A percentile compares a stretch with the other conserved stretches of the same genome.
Conservation (phyloP, 2,888 invertebrate genomes). For the Rhingia campestris region DNA sequence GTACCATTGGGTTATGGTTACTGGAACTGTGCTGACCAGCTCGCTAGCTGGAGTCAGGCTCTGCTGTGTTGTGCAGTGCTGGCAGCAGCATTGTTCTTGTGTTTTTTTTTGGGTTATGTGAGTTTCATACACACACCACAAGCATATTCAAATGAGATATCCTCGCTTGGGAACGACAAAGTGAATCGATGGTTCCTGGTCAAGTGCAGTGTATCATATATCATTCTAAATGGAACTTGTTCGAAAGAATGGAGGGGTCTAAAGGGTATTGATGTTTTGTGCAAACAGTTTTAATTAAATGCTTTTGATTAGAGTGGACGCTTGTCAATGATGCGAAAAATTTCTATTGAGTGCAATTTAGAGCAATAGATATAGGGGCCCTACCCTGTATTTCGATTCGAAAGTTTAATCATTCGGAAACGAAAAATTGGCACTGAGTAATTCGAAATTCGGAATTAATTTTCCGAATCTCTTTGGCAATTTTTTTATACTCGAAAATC, state of each 20-base stretch:
- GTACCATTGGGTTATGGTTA: background rate
- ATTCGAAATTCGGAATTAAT: no score
- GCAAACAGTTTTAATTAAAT: no score
- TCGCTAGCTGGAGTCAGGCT: background rate
- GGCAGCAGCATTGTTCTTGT: background rate
- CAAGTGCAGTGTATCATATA: conserved; percentile 8
- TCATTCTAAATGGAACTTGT: conserved; percentile 21
- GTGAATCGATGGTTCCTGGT: background rate
- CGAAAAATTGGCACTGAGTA: no score
- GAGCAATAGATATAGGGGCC: no score
- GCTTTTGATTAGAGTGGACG: no score
- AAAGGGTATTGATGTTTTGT: background rate
- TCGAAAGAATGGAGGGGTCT: background rate
- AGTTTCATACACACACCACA: background rate
- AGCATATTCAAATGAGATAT: conserved; percentile 21
- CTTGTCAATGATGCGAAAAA: no score
- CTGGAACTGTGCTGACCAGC: background rate
- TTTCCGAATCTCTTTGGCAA: no score
- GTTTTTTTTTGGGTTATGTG: background rate
- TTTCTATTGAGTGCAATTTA: no score
- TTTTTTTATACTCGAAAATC: no score
- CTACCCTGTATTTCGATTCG: no score
- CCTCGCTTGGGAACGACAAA: background rate
- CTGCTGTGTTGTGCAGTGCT: background rate
- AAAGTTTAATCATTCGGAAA: no score